Conservation (phyloP, 1,140 invertebrate species). For the Bombus confusus region DNA sequence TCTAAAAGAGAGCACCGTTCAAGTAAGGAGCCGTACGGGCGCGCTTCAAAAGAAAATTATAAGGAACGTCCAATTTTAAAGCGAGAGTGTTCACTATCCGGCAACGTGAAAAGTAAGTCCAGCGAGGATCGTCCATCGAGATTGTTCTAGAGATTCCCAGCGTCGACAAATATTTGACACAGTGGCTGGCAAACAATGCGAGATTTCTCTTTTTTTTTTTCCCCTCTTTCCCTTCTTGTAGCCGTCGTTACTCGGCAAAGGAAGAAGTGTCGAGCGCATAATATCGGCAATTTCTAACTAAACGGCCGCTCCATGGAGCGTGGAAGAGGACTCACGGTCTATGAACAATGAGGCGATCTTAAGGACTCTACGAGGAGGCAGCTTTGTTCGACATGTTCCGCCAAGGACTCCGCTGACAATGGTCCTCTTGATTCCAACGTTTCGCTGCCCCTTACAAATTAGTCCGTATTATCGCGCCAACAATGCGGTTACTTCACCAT, state of each 20-base stretch:
- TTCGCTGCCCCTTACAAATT: constrained; percentile 39
- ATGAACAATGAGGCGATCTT: constrained; percentile 52
- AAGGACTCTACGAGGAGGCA: constrained; percentile 14
- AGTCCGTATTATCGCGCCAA: constrained; percentile 30
- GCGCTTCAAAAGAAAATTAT: not conserved
- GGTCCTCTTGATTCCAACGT: constrained; percentile 39
- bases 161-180: constrained; percentile 35
- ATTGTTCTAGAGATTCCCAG: not conserved
- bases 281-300: constrained; percentile 45
- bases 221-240: not conserved
- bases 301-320: constrained; percentile 35
- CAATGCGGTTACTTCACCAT: constrained; percentile 12
- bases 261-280: constrained; percentile 35
- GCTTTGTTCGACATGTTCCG: constrained; percentile 44
- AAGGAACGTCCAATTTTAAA: not conserved
- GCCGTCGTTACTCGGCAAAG: not conserved
- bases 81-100: not conserved
- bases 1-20: not conserved
- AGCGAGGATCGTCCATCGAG: not conserved
- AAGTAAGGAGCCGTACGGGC: not conserved
- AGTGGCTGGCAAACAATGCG: constrained; percentile 35
- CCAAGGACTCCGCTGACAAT: constrained; percentile 23
- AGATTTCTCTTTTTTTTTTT: not conserved
- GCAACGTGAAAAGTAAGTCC: constrained; percentile 4
- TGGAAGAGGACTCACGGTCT: constrained; percentile 38